These are phyloP conservation scores for Stylophora pistillata DNA, from an alignment of 64 coral and sea anemone species.

Conservation along the genomic window DNA sequence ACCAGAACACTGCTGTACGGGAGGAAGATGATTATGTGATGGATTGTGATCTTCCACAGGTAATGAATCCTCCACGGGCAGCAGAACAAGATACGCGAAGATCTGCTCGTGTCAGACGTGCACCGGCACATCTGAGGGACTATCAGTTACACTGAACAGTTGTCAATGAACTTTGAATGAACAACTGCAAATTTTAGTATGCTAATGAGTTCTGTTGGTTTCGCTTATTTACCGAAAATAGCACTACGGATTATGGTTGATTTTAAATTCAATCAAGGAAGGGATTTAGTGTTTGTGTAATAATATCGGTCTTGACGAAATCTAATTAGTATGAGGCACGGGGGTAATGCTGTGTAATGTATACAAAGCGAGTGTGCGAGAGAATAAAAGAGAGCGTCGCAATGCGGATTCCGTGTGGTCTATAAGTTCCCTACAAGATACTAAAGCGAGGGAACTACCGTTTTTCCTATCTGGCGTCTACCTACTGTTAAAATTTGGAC, in stretches of 20 bases:
- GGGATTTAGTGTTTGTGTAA: constrained; percentile 13
- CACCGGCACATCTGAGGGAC: no score
- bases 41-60: constrained; percentile 19
- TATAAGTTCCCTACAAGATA: no score
- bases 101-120: not conserved
- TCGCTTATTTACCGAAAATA: not conserved
- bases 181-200: no score
- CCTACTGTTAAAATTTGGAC: not conserved
- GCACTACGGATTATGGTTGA: not conserved
- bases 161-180: no score
- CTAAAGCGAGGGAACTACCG: constrained; percentile 19
- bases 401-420: no score
- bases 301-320: not conserved
- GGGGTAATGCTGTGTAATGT: not conserved
- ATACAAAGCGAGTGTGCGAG: no score
- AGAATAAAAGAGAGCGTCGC: no score
- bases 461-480: not conserved
- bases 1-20: no score
- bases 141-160: constrained; percentile 16
- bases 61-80: constrained; percentile 35
- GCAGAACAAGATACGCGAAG: not conserved
- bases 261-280: constrained; percentile 24
- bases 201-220: not conserved
- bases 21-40: no score
- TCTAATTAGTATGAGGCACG: not conserved